Evolutionary conservation across 2,113 vertebrate genomes (phyloP), one percentile per base, ranked within the genome.

Genomic region (Macaca nemestrina): DNA sequence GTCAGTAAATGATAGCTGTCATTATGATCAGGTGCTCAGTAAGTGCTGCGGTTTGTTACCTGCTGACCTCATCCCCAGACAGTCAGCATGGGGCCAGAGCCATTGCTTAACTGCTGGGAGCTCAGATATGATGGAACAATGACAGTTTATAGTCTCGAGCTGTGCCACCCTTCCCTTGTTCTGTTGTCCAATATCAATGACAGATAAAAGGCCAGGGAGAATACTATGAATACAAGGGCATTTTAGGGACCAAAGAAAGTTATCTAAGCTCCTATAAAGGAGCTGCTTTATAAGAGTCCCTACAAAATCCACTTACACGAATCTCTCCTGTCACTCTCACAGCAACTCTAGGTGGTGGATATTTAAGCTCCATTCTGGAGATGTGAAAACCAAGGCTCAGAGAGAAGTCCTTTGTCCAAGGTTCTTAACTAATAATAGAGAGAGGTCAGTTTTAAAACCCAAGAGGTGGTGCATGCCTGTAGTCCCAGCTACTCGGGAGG

Each of bases 351-450:
- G 22, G n/a, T 67, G 27, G 43, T 88, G 10, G 22, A 9, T 27
- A 16, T 79, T 78, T 75, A 72, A 95, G 79, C 30, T 20, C 67
- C 84, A 92, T 73, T 95, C 61, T 80, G 94, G 52, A 79, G 91
- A 78, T n/a, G 22, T 85, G 78, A 92, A 57, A 81, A 93, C 6
- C 17, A 67, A 93, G 52, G 27, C 52, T 59, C 45, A 25, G 43
- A 88, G 20, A 82, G 84, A n/a, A 88, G 18, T n/a, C 45, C 50
- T 45, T 85, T 61, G 82, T 32, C 57, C 57, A 38, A 73, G 23
- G 35, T 84, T 55, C 72, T 95, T 64, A 81, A 89, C 38, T 80
- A 95, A 78, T n/a, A 92, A 45, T 38, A 84, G 38, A 61, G 12
- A 73, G 32, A 52, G 6, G 40, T 14, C 38, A 76, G 43, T 25